Evolutionary conservation across 2,797 vertebrate genomes (phyloP).

Genomic region (Pteropus rufus): DNA sequence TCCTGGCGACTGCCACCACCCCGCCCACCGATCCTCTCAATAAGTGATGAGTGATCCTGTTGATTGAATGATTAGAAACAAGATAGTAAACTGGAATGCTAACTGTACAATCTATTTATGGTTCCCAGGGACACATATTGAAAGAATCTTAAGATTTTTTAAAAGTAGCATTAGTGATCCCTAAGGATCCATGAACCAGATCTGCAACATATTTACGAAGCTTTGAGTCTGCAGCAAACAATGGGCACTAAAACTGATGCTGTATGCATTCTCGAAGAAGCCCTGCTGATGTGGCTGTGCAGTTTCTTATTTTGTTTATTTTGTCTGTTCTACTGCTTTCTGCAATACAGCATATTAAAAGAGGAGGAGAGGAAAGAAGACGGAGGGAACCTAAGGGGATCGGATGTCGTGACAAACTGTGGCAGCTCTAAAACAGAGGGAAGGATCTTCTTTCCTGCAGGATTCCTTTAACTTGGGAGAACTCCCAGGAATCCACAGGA

Average conservation of each 20-base stretch:
- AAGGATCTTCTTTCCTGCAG: background rate
- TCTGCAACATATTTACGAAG: background rate
- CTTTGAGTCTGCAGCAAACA: background rate
- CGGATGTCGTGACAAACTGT: background rate
- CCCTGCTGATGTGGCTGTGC: background rate
- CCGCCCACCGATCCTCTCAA: background rate
- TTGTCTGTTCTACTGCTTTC: background rate
- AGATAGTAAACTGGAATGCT: background rate
- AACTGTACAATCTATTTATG: background rate
- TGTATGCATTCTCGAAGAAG: background rate
- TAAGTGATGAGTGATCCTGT: background rate
- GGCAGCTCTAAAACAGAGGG: background rate
- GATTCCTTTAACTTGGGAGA: background rate
- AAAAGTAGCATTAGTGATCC: background rate
- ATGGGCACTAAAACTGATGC: background rate
- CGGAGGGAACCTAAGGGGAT: background rate
- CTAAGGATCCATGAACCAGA: background rate
- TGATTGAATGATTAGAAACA: background rate
- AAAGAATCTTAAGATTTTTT: background rate
- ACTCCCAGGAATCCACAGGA: background rate
- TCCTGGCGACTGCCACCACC: background rate
- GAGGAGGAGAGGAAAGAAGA: background rate
- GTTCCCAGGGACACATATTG: background rate
- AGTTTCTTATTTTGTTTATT: slow-evolving; percentile 28
- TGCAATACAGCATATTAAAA: background rate